Evolutionary conservation across 2,888 invertebrate genomes (phyloP).

Genomic region (Pterostichus niger): DNA sequence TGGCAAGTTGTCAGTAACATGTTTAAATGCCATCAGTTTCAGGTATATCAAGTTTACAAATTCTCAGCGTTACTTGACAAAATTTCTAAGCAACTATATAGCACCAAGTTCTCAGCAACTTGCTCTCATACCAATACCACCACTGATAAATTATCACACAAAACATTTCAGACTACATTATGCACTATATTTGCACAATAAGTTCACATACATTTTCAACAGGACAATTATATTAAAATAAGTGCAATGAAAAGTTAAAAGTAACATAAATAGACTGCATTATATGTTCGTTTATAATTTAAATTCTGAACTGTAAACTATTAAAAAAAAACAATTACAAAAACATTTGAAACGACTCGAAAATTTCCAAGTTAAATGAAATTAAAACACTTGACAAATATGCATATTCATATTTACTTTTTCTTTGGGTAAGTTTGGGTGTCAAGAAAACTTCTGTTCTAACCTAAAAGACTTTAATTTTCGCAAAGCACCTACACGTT

Average conservation of each 20-base stretch:
- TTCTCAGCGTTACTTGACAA: slow-evolving; percentile 51
- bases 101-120: slow-evolving; percentile 22
- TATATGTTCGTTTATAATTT: too few relatives aligned
- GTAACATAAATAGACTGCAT: too few relatives aligned
- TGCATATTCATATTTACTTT: background rate
- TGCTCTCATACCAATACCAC: background rate
- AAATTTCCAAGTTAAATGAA: background rate
- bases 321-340: too few relatives aligned
- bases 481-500: slow-evolving; percentile 1
- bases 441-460: background rate
- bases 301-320: too few relatives aligned
- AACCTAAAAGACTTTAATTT: slow-evolving; percentile 26
- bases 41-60: slow-evolving; percentile 54
- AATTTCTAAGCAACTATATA: slow-evolving; percentile 46
- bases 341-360: too few relatives aligned
- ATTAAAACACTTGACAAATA: background rate
- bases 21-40: slow-evolving; percentile 53
- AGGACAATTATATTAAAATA: too few relatives aligned
- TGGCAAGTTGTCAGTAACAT: slow-evolving; percentile 42
- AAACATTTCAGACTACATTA: slow-evolving; percentile 15
- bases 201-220: too few relatives aligned
- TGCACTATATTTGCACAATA: background rate
- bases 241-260: too few relatives aligned
- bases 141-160: slow-evolving; percentile 7
- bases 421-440: background rate